Evolutionary conservation across 1,140 invertebrate species (phyloP).

Genomic region (Microplitis demolitor): DNA sequence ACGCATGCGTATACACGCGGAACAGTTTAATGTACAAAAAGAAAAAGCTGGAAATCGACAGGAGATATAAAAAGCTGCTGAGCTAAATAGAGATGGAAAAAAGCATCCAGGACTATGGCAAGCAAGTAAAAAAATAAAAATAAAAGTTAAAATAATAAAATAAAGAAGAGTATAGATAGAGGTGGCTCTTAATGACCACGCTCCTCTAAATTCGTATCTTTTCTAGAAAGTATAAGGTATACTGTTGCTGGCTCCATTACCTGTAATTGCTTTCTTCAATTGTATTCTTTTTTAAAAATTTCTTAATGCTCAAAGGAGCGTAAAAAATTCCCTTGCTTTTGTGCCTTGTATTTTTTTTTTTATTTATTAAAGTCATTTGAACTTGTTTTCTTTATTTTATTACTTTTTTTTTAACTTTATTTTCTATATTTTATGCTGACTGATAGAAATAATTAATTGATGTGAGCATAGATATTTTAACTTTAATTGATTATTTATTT

Average conservation of each 20-base stretch:
- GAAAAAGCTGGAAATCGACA: background rate
- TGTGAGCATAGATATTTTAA: too few species aligned
- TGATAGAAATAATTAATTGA: too few species aligned
- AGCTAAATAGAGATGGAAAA: constrained; percentile 1
- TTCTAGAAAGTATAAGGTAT: constrained; percentile 20
- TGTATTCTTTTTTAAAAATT: constrained; percentile 31
- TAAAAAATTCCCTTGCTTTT: background rate
- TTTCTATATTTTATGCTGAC: too few species aligned
- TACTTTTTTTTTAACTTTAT: too few species aligned
- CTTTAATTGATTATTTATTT: too few species aligned
- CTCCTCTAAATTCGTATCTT: constrained; percentile 29
- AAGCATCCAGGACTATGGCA: background rate
- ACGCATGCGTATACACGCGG: background rate
- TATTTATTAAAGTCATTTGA: too few species aligned
- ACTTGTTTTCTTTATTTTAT: too few species aligned
- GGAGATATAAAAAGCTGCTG: constrained; percentile 27
- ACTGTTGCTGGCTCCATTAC: constrained; percentile 31
- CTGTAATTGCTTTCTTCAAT: constrained; percentile 41
- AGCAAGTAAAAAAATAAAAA: constrained; percentile 1
- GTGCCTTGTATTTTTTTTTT: too few species aligned
- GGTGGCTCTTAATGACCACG: constrained; percentile 30
- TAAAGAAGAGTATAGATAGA: background rate
- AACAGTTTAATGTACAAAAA: background rate
- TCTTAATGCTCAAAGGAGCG: background rate
- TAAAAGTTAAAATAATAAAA: background rate